Conservation (phyloP, 2,797 vertebrate species). For the Artibeus lituratus region DNA sequence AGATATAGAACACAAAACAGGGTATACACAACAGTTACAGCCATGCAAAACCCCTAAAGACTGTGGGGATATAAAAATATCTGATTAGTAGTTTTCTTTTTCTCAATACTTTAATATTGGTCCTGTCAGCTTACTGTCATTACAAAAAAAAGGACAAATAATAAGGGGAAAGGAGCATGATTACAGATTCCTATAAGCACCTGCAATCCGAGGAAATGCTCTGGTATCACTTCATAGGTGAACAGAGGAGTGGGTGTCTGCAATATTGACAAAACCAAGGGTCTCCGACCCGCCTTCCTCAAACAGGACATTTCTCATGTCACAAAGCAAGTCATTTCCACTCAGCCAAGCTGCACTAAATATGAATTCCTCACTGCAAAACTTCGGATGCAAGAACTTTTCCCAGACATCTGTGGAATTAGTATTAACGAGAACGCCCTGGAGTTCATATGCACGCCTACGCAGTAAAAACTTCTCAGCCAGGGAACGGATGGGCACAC, state of each 20-base stretch:
- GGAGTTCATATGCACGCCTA: slow-evolving; percentile 46
- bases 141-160: slow-evolving; percentile 39
- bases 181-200: background rate
- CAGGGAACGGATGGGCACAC: slow-evolving; percentile 56
- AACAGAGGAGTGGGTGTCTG: slow-evolving; percentile 31
- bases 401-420: slow-evolving; percentile 63
- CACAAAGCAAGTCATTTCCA: slow-evolving; percentile 47
- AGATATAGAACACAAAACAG: slow-evolving; percentile 10
- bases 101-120: background rate
- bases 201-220: slow-evolving; percentile 35
- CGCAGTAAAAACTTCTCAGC: slow-evolving; percentile 58
- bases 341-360: slow-evolving; percentile 43
- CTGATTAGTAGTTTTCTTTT: background rate
- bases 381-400: slow-evolving; percentile 64
- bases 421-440: slow-evolving; percentile 72
- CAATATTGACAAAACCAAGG: slow-evolving; percentile 26
- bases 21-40: background rate
- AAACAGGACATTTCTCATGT: slow-evolving; percentile 40
- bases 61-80: slow-evolving; percentile 18
- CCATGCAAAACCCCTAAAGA: background rate
- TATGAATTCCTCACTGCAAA: slow-evolving; percentile 67
- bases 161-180: slow-evolving; percentile 8
- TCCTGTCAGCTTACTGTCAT: background rate
- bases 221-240: background rate
- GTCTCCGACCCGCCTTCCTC: slow-evolving; percentile 65